Evolutionary conservation across 2,797 vertebrate species (phyloP).

Genomic region (Synanceia verrucosa): DNA sequence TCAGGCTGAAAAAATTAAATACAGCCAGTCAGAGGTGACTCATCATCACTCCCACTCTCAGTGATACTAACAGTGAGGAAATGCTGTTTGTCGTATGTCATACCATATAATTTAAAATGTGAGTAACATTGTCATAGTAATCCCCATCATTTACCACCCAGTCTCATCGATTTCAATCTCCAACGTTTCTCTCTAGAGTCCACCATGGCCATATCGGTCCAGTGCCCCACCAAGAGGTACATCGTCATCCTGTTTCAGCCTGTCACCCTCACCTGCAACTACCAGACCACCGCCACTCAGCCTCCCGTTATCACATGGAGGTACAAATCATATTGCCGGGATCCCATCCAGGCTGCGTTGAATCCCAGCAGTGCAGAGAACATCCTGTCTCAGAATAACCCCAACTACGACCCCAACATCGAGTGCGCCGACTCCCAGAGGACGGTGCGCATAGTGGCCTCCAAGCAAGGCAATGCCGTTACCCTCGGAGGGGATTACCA

Average conservation of each 20-base stretch:
- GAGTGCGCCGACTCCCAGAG: conserved; percentile 87
- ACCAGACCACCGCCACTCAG: conserved; percentile 62
- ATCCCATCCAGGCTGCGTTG: conserved; percentile 87
- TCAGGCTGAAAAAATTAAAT: neutral
- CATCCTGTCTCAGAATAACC: conserved; percentile 83
- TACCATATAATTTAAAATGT: conserved; percentile 17
- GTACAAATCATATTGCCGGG: conserved; percentile 90
- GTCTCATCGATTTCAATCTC: neutral
- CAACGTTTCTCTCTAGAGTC: conserved; percentile 67
- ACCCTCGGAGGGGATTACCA: conserved; percentile 84
- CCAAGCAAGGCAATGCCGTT: conserved; percentile 83
- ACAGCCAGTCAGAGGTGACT: conserved; percentile 32
- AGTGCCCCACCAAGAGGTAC: conserved; percentile 81
- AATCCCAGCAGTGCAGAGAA: conserved; percentile 84
- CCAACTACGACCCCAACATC: conserved; percentile 89
- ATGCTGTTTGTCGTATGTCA: conserved; percentile 16
- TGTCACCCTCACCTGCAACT: conserved; percentile 86
- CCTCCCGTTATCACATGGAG: conserved; percentile 85
- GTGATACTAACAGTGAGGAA: conserved; percentile 46
- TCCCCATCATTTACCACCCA: neutral
- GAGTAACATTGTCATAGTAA: neutral
- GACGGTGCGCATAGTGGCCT: conserved; percentile 87
- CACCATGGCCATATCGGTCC: conserved; percentile 79
- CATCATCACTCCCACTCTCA: conserved; percentile 22
- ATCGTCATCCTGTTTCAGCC: conserved; percentile 92